Evolutionary conservation across 2,113 vertebrate genomes (phyloP).

Genomic region (Notarius lentiginosus): DNA sequence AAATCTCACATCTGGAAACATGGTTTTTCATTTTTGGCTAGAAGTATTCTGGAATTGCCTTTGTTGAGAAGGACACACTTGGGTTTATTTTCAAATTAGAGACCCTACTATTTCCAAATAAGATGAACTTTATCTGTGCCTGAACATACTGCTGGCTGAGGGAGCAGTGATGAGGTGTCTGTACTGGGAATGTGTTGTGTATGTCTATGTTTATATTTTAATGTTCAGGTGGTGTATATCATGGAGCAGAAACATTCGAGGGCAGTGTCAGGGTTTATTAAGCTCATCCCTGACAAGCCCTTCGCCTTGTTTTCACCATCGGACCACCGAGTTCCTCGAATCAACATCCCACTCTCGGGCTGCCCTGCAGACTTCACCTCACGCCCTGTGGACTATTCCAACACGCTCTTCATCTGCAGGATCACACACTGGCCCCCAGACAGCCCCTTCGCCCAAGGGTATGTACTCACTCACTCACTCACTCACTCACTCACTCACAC

Average conservation of each 20-base stretch:
- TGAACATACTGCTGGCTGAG: neutral
- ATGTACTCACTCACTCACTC: slow-evolving; percentile 51
- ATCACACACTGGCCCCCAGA: slow-evolving; percentile 87
- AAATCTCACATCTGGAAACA: no score
- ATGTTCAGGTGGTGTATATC: slow-evolving; percentile 88
- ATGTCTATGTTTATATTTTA: slow-evolving; percentile 25
- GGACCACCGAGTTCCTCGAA: slow-evolving; percentile 91
- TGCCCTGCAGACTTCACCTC: slow-evolving; percentile 83
- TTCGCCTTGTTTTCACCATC: slow-evolving; percentile 92
- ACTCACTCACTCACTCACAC: neutral
- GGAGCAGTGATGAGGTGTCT: neutral
- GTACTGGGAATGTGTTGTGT: neutral
- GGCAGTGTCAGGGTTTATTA: slow-evolving; percentile 88
- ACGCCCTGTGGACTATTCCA: slow-evolving; percentile 80
- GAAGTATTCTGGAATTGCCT: no score
- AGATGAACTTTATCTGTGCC: no score
- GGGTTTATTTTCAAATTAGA: no score
- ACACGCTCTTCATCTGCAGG: slow-evolving; percentile 87
- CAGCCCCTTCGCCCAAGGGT: slow-evolving; percentile 93
- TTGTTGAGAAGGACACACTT: no score
- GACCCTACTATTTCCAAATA: neutral
- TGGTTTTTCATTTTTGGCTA: no score
- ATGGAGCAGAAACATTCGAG: slow-evolving; percentile 92
- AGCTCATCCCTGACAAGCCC: slow-evolving; percentile 85
- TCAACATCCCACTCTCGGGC: slow-evolving; percentile 82